These are phyloP conservation scores for Lichenostomus cassidix DNA, from an alignment of 2,113 vertebrate genomes.

Conservation along the genomic window DNA sequence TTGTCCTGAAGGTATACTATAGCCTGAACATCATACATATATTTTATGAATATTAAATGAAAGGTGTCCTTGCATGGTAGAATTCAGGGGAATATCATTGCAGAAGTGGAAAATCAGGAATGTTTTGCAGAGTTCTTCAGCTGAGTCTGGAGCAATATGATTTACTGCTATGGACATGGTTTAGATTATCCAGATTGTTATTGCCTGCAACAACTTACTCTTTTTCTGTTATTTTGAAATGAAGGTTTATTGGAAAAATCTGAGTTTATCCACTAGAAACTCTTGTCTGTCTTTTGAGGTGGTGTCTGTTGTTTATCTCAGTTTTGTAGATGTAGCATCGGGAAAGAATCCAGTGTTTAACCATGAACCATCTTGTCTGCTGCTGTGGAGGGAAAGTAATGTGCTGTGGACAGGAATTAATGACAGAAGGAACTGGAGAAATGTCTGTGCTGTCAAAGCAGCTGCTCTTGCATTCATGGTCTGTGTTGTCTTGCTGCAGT, in stretches of 20 bases:
- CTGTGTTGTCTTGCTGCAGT: not conserved
- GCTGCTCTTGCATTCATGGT: not conserved
- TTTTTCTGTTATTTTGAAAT: not conserved
- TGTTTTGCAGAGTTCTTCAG: not conserved
- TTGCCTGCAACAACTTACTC: not conserved
- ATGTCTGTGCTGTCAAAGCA: not conserved
- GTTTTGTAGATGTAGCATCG: not conserved
- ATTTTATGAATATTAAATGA: not conserved
- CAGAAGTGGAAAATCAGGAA: not conserved
- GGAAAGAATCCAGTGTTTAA: not conserved
- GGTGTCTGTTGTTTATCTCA: not conserved
- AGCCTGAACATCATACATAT: not conserved
- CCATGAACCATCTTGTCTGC: no score
- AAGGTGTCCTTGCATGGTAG: not conserved
- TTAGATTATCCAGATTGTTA: not conserved
- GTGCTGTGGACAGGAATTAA: not conserved
- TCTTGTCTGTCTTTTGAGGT: not conserved
- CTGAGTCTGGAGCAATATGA: not conserved
- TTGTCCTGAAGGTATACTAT: not conserved
- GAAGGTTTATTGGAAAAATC: not conserved
- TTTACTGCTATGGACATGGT: not conserved
- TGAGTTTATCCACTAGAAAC: not conserved
- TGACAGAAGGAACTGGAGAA: not conserved
- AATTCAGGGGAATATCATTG: not conserved
- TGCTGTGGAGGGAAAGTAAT: not conserved